Evolutionary conservation across 2,888 invertebrate genomes (phyloP).

Genomic region (Apotomis capreana): DNA sequence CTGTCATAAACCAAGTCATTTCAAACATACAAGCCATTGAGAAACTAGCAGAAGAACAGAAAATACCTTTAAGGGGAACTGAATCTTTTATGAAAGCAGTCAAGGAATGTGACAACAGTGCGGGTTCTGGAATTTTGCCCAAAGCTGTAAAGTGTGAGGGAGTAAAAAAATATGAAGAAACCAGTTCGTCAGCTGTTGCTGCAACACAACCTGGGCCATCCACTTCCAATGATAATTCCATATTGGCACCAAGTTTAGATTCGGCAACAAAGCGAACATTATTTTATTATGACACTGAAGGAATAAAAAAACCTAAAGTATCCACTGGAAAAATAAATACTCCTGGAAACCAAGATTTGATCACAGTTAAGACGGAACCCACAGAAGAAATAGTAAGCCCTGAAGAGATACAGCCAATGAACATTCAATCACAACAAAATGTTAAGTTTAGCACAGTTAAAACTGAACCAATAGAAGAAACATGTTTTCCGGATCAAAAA

Average conservation of each 20-base stretch:
- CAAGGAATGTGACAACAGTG: conserved; percentile 50
- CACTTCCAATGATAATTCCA: background rate
- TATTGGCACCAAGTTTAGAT: too few species aligned
- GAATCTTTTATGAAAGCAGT: conserved; percentile 45
- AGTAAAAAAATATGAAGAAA: background rate
- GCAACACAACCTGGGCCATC: conserved; percentile 8
- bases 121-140: background rate
- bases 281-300: too few species aligned
- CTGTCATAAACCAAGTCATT: conserved; percentile 55
- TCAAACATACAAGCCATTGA: conserved; percentile 59
- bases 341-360: background rate
- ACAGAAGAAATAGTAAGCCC: background rate
- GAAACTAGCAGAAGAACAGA: conserved; percentile 54
- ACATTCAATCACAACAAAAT: background rate
- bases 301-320: background rate
- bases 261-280: too few species aligned
- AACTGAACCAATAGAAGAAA: background rate
- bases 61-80: conserved; percentile 41
- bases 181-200: background rate
- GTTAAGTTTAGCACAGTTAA: background rate
- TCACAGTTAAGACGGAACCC: background rate
- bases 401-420: background rate
- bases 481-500: background rate
- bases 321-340: background rate
- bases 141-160: background rate